Conservation (phyloP, 2,113 vertebrate species). For the Sialia sialis region DNA sequence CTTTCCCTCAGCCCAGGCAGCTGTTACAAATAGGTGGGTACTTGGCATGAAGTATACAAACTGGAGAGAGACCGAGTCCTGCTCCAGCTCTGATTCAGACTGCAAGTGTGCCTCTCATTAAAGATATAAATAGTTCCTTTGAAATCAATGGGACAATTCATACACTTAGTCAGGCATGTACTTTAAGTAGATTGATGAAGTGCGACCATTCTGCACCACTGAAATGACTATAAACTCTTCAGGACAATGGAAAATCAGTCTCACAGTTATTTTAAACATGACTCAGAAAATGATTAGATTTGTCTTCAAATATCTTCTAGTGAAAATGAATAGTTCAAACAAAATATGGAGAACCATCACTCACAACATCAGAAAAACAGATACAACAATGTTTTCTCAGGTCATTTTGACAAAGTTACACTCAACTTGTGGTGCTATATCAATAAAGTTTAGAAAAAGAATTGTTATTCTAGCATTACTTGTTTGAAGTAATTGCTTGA, state of each 20-base stretch:
- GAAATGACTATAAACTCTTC: neutral
- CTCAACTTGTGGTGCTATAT: neutral
- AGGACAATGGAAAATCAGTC: conserved; percentile 30
- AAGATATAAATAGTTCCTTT: neutral
- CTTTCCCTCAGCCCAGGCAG: neutral
- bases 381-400: neutral
- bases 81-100: neutral
- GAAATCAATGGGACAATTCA: neutral
- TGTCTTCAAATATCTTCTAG: neutral
- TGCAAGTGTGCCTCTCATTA: neutral
- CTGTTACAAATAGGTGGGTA: neutral
- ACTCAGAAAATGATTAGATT: conserved; percentile 1
- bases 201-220: neutral
- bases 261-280: conserved; percentile 3
- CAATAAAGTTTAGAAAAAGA: neutral
- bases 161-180: neutral
- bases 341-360: neutral
- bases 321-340: neutral
- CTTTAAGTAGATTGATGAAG: conserved; percentile 10
- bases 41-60: accelerated
- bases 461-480: neutral
- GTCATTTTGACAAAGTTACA: neutral
- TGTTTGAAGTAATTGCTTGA: neutral
- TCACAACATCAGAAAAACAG: neutral
- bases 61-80: neutral